Evolutionary conservation across 1,140 invertebrate genomes (phyloP).

Genomic region (Leguminivora glycinivorella): DNA sequence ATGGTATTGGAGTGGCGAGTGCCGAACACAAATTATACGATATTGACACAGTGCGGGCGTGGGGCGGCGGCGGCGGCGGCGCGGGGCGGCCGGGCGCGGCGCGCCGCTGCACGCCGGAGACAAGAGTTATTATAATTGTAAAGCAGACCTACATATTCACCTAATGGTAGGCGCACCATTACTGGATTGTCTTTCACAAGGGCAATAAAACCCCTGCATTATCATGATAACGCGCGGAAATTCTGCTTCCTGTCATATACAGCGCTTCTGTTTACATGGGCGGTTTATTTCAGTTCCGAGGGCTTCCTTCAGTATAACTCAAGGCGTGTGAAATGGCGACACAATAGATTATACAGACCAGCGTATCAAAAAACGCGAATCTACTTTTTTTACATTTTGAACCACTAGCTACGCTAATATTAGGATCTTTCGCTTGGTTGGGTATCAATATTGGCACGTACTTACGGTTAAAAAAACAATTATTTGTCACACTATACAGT

Average conservation of each 20-base stretch:
- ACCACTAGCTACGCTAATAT: too few species aligned
- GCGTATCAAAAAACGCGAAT: too few species aligned
- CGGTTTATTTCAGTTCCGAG: neutral
- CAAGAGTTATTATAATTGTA: constrained; percentile 29
- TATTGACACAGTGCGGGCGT: constrained; percentile 22
- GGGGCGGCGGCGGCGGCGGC: neutral
- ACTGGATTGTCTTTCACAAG: constrained; percentile 25
- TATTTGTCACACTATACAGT: neutral
- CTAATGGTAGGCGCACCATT: constrained; percentile 27
- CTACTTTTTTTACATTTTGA: too few species aligned
- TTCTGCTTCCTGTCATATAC: constrained; percentile 15
- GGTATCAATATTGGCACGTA: too few species aligned
- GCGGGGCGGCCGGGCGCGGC: neutral
- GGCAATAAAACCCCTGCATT: constrained; percentile 21
- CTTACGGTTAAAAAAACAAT: too few species aligned
- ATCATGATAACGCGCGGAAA: constrained; percentile 22
- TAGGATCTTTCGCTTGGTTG: too few species aligned
- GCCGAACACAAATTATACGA: constrained; percentile 28
- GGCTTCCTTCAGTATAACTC: neutral
- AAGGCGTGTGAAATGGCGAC: neutral
- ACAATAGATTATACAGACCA: neutral
- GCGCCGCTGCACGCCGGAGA: constrained; percentile 26
- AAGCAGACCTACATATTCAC: constrained; percentile 27
- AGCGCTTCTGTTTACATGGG: neutral
- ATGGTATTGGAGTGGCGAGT: constrained; percentile 24